A percentile compares a stretch with the other conserved stretches of the same genome.
Evolutionary conservation across 2,888 invertebrate genomes (phyloP).

Genomic region (Sericinus montela): DNA sequence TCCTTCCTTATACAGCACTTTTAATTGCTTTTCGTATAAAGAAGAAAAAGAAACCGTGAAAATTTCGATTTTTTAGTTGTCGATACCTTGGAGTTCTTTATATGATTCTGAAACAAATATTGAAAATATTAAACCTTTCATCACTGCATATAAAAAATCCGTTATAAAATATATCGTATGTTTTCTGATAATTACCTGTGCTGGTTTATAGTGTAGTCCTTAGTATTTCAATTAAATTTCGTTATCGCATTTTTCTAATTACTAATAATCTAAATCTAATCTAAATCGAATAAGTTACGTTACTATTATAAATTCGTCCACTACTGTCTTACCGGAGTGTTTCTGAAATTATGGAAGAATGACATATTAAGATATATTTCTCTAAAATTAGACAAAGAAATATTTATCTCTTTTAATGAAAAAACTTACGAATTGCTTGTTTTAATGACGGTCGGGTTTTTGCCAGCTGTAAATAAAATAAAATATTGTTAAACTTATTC

Average conservation of each 20-base stretch:
- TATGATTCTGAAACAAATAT: too few relatives aligned
- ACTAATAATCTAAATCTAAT: neutral
- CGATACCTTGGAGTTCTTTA: too few relatives aligned
- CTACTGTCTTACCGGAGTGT: constrained; percentile 23
- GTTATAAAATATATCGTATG: too few relatives aligned
- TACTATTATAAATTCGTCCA: neutral
- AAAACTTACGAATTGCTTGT: constrained; percentile 19
- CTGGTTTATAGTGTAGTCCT: neutral
- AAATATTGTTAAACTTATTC: neutral
- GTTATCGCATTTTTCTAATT: neutral
- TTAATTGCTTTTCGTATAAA: too few relatives aligned
- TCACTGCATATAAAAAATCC: too few relatives aligned
- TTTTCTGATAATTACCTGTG: constrained; percentile 3
- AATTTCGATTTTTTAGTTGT: too few relatives aligned
- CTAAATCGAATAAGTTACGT: too few relatives aligned
- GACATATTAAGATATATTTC: neutral
- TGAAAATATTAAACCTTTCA: too few relatives aligned
- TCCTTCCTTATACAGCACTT: too few relatives aligned
- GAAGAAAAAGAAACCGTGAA: too few relatives aligned
- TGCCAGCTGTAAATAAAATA: constrained; percentile 29
- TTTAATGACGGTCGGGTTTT: constrained; percentile 25
- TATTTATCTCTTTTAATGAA: neutral
- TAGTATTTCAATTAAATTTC: constrained; percentile 3
- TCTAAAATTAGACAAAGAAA: neutral
- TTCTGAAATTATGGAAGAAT: constrained; percentile 22